A percentile compares a stretch with the other conserved stretches of the same genome.
Evolutionary conservation across 2,888 invertebrate genomes (phyloP).

Genomic region (Diadromus collaris): DNA sequence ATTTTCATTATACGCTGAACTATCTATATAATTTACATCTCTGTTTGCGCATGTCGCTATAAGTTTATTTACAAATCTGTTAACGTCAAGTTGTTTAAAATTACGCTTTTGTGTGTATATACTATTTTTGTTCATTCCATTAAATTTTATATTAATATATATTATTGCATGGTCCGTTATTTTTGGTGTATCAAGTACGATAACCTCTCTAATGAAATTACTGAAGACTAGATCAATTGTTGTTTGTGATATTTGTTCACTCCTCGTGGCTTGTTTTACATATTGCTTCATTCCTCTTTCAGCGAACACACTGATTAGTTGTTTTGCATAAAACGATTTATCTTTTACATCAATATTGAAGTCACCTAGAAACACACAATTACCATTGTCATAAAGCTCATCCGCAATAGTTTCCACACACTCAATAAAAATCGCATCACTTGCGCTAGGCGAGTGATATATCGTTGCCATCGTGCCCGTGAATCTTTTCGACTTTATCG

Average conservation of each 20-base stretch:
- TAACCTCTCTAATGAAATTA: background rate
- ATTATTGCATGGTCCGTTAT: conserved; percentile 8
- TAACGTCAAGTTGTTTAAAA: conserved; percentile 6
- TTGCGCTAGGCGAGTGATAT: conserved; percentile 22
- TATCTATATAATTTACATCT: background rate
- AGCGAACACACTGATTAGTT: background rate
- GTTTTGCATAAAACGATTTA: conserved; percentile 4
- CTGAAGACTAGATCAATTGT: conserved; percentile 13
- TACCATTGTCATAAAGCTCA: background rate
- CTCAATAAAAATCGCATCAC: background rate
- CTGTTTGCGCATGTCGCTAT: no score
- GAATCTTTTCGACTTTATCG: background rate
- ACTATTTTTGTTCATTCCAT: background rate
- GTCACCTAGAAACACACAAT: conserved; percentile 24
- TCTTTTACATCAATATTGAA: conserved; percentile 22
- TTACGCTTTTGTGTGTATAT: background rate
- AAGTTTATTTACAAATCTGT: background rate
- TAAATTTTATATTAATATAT: background rate
- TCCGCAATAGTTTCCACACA: conserved; percentile 12
- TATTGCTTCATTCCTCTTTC: conserved; percentile 29
- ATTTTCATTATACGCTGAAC: background rate
- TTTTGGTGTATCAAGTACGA: background rate
- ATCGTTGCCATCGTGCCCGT: conserved; percentile 9
- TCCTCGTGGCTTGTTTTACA: background rate
- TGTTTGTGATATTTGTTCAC: background rate